A percentile compares a stretch with the other conserved stretches of the same genome.
phyloP scores from a whole-genome alignment of 1,140 invertebrate species.

The Brachionus angularis region DNA sequence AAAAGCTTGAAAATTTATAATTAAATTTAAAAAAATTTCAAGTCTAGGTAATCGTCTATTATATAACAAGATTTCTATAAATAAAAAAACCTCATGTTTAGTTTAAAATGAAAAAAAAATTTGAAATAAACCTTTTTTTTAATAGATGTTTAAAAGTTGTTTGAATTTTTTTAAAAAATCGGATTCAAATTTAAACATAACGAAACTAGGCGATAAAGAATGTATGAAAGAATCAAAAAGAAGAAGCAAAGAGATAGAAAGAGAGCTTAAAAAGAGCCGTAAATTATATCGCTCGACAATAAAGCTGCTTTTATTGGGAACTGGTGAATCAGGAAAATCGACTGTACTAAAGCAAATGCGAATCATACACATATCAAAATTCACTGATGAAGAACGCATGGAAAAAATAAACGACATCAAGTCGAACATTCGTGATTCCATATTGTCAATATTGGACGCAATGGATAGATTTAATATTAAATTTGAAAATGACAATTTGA shows the following conservation, averaged over 20 bases:
- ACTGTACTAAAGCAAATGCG: constrained; percentile 99
- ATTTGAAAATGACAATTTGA: background rate
- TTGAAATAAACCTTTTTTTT: too few species aligned
- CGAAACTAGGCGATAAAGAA: background rate
- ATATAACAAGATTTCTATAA: too few species aligned
- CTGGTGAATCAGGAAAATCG: constrained; percentile 84
- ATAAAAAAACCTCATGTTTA: too few species aligned
- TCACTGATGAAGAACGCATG: constrained; percentile 70
- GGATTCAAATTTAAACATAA: too few species aligned
- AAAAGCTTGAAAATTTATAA: too few species aligned
- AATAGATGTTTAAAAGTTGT: constrained; percentile 23
- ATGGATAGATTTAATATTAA: constrained; percentile 14
- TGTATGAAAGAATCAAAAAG: constrained; percentile 4
- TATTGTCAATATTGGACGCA: constrained; percentile 30
- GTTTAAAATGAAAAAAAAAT: too few species aligned
- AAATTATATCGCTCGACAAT: background rate
- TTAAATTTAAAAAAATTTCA: too few species aligned
- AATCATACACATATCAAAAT: constrained; percentile 97
- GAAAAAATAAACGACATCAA: constrained; percentile 40
- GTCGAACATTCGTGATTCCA: constrained; percentile 18
- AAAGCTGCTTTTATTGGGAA: constrained; percentile 47
- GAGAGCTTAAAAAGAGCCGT: constrained; percentile 9
- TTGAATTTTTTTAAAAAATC: background rate
- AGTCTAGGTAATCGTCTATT: too few species aligned
- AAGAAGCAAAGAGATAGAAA: constrained; percentile 10